phyloP scores from a whole-genome alignment of 1,140 invertebrate species.

The Lysiphlebus fabarum region DNA sequence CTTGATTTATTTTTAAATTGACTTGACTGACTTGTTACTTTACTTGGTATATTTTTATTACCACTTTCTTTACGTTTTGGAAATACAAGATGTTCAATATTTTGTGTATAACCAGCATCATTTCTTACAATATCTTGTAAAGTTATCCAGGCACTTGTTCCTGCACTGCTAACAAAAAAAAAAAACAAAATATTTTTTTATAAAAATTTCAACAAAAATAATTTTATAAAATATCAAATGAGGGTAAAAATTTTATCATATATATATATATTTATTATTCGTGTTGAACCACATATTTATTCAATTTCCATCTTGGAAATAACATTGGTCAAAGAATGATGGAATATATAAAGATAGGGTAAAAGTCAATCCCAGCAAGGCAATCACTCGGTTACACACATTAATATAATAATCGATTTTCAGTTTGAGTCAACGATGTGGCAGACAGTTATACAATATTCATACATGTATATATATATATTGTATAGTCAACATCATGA shows the following conservation, averaged over 20 bases:
- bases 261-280: conserved; percentile 6
- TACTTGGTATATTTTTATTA: conserved; percentile 45
- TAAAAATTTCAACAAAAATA: no score
- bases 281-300: neutral
- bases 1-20: conserved; percentile 16
- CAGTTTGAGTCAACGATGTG: neutral
- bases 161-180: no score
- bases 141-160: conserved; percentile 39
- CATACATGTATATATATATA: neutral
- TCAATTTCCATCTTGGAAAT: conserved; percentile 4
- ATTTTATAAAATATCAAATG: no score
- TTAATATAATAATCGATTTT: conserved; percentile 9
- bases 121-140: conserved; percentile 50
- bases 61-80: conserved; percentile 53
- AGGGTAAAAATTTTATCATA: no score
- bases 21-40: conserved; percentile 17
- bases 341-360: neutral
- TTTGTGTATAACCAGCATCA: conserved; percentile 58
- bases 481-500: no score
- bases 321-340: neutral
- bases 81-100: conserved; percentile 61
- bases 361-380: conserved; percentile 1
- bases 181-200: conserved; percentile 19
- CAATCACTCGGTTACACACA: conserved; percentile 8
- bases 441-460: neutral